Evolutionary conservation across 2,113 vertebrate species (phyloP).

Genomic region (Rhombomys opimus): DNA sequence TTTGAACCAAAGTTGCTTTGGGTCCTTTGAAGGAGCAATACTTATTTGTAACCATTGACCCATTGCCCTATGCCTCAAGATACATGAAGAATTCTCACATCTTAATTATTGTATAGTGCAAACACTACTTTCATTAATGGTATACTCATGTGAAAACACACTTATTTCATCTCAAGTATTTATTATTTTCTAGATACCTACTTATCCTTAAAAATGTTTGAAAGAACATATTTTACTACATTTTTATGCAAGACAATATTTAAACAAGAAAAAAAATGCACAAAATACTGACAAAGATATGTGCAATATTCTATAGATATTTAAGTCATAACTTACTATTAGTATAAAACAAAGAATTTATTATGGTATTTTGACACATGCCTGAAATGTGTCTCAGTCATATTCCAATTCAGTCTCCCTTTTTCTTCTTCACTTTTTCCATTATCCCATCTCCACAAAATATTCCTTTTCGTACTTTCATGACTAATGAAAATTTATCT

Average conservation of each 20-base stretch:
- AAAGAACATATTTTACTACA: background rate
- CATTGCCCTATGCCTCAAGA: background rate
- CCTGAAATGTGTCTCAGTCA: background rate
- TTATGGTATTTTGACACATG: background rate
- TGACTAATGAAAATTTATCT: background rate
- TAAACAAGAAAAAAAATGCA: background rate
- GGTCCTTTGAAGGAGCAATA: background rate
- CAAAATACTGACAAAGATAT: background rate
- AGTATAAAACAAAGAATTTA: background rate
- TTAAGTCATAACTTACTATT: background rate
- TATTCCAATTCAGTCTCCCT: background rate
- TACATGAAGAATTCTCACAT: background rate
- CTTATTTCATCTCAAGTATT: background rate
- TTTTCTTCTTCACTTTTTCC: background rate
- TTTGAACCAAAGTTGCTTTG: background rate
- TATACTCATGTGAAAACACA: background rate
- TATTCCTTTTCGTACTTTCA: background rate
- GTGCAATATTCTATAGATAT: background rate
- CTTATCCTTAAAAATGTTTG: background rate
- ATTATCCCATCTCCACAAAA: background rate
- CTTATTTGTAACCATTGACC: background rate
- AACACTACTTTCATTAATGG: too few species aligned
- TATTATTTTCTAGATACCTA: background rate
- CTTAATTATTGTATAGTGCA: background rate
- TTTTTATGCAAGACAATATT: background rate